Base-by-base conservation (phyloP, 2,888 invertebrate genomes). In the Drosophila differens region DNA sequence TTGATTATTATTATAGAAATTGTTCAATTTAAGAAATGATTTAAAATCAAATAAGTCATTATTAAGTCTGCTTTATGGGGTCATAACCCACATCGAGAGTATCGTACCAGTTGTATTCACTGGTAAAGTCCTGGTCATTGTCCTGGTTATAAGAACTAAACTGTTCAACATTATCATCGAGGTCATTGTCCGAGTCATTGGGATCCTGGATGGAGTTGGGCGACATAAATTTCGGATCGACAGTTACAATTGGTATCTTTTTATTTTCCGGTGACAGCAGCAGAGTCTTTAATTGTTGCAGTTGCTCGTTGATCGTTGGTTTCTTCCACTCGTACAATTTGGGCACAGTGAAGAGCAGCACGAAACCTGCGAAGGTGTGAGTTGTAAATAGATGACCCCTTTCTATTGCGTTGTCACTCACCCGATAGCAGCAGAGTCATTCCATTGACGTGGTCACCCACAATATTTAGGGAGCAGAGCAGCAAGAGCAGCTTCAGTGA, bases 321-420 rank as follows among this genome's bases (percentile, higher is more conserved):
- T 66, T 59, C 51, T 85, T 72, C 70, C 70, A 78, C 16, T 64
- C 60, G 54, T 81, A 83, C 0, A 83, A 1, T 19, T 85, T 88
- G 33, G 83, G 89, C 55, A 83, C 14, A 7, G 81, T 80, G 22
- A 83, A 83, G n/a, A 83, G 51, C 22, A 81, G 10, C 3, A 77
- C 16, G 6, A 85, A 49, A 14, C 37, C 83, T 83, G 10, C 3
- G n/a, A 44, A 12, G 2, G 22, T 6, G 16, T 6, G 10, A 16
- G n/a, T 10, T 44, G 10, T 16, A 16, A 10, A 22, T 10, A 5
- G 14, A 4, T 30, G n/a, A 22, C 0, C 22, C 2, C 16, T 10
- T 58, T 32, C 16, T 7, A 16, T 22, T 6, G 7, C 1, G 1
- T 3, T 32, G 7, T 2, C 0, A 47, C 79, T 67, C 67, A 73